Conservation (phyloP, 2,888 invertebrate species). For the Drosophila longiperda region DNA sequence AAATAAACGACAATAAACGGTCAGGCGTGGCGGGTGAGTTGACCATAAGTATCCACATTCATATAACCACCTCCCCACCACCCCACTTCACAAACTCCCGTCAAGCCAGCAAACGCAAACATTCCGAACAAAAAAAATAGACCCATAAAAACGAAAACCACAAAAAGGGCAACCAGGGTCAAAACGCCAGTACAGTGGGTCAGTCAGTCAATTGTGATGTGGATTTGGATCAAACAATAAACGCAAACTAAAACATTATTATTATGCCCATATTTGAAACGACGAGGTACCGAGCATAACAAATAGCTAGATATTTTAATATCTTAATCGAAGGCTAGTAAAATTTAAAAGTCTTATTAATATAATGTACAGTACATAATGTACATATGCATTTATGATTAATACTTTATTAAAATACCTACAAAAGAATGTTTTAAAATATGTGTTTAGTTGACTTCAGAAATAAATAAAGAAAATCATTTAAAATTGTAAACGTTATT, state of each 20-base stretch:
- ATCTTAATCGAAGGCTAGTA: background rate
- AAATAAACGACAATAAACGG: slow-evolving; percentile 79
- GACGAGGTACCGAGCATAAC: background rate
- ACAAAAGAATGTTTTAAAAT: background rate
- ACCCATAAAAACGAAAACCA: slow-evolving; percentile 63
- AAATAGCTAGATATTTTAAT: background rate
- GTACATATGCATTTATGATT: background rate
- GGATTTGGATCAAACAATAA: slow-evolving; percentile 1
- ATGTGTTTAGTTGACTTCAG: background rate
- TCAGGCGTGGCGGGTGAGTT: slow-evolving; percentile 46
- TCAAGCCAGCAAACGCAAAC: slow-evolving; percentile 34
- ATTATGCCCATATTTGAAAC: background rate
- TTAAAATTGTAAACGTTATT: background rate
- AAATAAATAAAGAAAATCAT: background rate
- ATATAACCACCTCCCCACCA: background rate
- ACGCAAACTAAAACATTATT: background rate
- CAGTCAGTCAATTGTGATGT: background rate
- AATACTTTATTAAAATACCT: background rate
- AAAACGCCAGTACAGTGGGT: slow-evolving; percentile 41
- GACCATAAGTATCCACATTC: slow-evolving; percentile 38
- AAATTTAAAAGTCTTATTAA: background rate
- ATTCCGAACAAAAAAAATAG: slow-evolving; percentile 64
- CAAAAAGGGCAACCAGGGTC: slow-evolving; percentile 50
- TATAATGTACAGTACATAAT: background rate
- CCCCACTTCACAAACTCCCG: slow-evolving; percentile 2